Conservation (phyloP, 2,888 invertebrate species). For the Hypomecis punctinalis region DNA sequence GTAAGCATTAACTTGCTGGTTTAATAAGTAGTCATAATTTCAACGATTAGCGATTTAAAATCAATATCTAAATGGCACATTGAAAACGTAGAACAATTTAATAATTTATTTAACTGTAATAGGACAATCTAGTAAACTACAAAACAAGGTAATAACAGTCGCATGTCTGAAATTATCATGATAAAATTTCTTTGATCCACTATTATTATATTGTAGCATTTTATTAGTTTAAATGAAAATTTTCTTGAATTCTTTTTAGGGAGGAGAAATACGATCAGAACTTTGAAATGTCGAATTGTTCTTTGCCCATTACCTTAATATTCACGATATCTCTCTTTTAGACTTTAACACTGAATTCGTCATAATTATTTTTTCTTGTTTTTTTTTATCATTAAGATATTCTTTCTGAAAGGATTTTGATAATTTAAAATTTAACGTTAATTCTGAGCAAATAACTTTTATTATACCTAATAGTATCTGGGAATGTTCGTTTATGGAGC, state of each 20-base stretch:
- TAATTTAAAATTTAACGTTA: too few relatives aligned
- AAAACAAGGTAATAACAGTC: slow-evolving; percentile 4
- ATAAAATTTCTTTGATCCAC: slow-evolving; percentile 10
- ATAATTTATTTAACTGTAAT: slow-evolving; percentile 4
- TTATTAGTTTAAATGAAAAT: background rate
- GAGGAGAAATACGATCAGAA: background rate
- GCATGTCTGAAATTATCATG: slow-evolving; percentile 8
- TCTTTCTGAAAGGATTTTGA: too few relatives aligned
- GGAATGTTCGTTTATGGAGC: too few relatives aligned
- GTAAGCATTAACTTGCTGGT: too few relatives aligned
- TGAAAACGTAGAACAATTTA: background rate
- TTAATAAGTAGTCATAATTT: too few relatives aligned
- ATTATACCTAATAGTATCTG: too few relatives aligned
- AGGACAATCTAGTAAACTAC: background rate
- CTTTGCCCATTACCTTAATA: background rate
- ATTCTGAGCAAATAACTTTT: too few relatives aligned
- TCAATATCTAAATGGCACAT: background rate
- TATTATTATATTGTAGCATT: background rate
- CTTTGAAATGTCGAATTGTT: background rate
- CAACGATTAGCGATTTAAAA: too few relatives aligned
- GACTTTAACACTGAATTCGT: too few relatives aligned
- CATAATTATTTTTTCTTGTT: too few relatives aligned
- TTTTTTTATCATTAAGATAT: too few relatives aligned
- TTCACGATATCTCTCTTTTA: too few relatives aligned
- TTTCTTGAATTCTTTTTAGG: background rate